Base-by-base conservation (phyloP, 2,113 vertebrate genomes). In the Lipophrys pholis region DNA sequence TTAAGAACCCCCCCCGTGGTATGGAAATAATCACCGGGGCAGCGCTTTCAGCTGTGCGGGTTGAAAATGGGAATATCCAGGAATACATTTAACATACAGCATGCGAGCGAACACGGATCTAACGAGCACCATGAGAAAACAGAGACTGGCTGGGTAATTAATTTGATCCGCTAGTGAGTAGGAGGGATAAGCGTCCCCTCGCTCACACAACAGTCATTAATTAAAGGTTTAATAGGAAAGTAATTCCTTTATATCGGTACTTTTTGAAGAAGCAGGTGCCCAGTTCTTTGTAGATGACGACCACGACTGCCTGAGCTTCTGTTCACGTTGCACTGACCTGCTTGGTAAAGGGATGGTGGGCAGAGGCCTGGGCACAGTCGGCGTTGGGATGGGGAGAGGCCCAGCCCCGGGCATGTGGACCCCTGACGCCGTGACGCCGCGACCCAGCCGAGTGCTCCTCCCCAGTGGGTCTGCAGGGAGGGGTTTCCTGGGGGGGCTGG, bases 401-500 rank as follows among this genome's bases (percentile, higher is more conserved):
- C 73, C 72, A 5, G 51, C 50, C 8, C 77, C 69, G 0, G 62
- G 79, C 21, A 78, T 15, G 52, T 71, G 84, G 54, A 69, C 68
- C 45, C 90, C 85, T 3, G 35, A 42, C n/a, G 55, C 42, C 17
- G 76, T 16, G 7, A 43, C 0, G 0, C 80, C 1, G 0, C 57
- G 35, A 40, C 40, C 73, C 8, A 40, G 53, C 11, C 92, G 94
- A 0, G 85, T 30, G 1, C 69, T 82, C 87, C 93, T 94, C 85
- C 65, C 92, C 59, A 95, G 70, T 0, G 97, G 97, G 63, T 95
- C 95, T 0, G 97, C 96, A 7, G 97, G 97, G 2, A 97, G 91
- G 8, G 96, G 97, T 86, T 96, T 98, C 93, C 86, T 95, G 17
- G 97, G 97, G 10, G 97, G 94, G 69, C 85, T 94, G 49, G 96